These are phyloP conservation scores for Struthio camelus DNA, from an alignment of 2,113 vertebrate genomes.

Conservation along the genomic window DNA sequence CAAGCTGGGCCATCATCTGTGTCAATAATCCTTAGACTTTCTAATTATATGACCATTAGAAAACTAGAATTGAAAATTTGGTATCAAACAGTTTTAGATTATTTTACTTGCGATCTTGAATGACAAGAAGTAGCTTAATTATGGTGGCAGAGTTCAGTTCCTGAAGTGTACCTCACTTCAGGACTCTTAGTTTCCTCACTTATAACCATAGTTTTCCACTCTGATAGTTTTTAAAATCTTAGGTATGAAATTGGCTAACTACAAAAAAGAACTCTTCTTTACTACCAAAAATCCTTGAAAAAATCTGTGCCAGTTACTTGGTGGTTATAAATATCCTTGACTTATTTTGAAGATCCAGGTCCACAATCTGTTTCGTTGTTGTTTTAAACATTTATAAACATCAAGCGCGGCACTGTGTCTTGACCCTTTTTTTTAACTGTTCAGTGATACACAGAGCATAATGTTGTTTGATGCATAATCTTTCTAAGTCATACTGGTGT, in stretches of 20 bases:
- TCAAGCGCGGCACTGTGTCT: neutral
- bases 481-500: neutral
- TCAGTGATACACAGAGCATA: neutral
- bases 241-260: neutral
- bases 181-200: neutral
- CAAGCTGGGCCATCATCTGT: neutral
- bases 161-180: neutral
- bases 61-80: neutral
- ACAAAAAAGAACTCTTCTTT: neutral
- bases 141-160: neutral
- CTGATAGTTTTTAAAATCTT: neutral
- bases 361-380: neutral
- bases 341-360: neutral
- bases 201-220: neutral
- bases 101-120: too few relatives aligned
- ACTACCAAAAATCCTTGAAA: neutral
- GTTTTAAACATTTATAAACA: neutral
- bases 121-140: neutral
- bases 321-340: neutral
- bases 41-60: accelerated
- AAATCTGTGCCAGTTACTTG: neutral
- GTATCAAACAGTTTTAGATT: neutral
- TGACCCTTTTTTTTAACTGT: neutral
- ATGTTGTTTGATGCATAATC: neutral
- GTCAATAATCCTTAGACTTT: neutral